Base-by-base conservation (phyloP, 2,113 vertebrate genomes). In the Embiotoca jacksoni region DNA sequence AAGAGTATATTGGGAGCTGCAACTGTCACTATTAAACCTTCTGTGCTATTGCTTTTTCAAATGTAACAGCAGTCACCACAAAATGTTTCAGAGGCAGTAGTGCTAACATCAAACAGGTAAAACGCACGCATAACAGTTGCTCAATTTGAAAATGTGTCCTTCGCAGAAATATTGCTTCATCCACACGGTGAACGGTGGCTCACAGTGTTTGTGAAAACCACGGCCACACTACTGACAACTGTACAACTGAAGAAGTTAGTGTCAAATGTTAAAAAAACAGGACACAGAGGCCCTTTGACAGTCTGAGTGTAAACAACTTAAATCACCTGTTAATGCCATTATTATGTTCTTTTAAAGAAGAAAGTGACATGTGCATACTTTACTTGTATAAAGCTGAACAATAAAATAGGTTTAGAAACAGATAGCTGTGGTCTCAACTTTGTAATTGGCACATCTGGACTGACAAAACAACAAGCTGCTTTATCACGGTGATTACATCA, bases 401-500 rank as follows among this genome's bases (percentile, higher is more conserved):
- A 37, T 54, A 14, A 63, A 60, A 14, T 67, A 41, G 13, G 46
- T 67, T 58, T 39, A 36, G 2, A 46, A 69, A 54, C 10, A 14
- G n/a, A 68, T 31, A n/a, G 37, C 31, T 70, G 49, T 58, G 37
- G 82, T 77, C 13, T 50, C 10, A 56, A 46, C 10, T 54, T 78
- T 49, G 67, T 55, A 69, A 78, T 70, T 73, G 55, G 23, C 46
- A 58, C 68, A 72, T 82, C 57, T 67, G 39, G 54, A 72, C n/a
- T 68, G 16, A 31, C 11, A 7, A 75, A 64, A 66, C 63, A 57
- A 68, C 33, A 16, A 65, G 61, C 32, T 41, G 3, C 44, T 90
- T 64, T 31, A 61, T 79, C 56, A 49, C 46, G 53, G 10, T 66
- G 62, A 63, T 49, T 54, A 75, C 56, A 59, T 73, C 41, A 7